These are phyloP conservation scores for Argyrosomus japonicus DNA, from an alignment of 2,113 vertebrate species.

Conservation along the genomic window DNA sequence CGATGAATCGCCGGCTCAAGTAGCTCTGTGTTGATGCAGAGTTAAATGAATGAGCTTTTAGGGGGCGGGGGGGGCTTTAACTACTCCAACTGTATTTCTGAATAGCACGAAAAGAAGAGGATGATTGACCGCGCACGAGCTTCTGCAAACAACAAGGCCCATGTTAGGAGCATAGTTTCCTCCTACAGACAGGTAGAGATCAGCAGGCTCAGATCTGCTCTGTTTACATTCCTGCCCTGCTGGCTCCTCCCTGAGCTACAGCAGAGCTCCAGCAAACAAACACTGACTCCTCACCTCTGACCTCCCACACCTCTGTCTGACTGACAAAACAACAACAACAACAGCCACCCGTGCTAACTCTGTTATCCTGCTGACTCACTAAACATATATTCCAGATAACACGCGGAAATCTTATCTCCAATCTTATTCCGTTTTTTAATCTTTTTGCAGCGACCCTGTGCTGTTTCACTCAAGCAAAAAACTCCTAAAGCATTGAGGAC, in stretches of 20 bases:
- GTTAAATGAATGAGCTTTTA: conserved; percentile 30
- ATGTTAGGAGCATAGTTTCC: conserved; percentile 12
- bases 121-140: neutral
- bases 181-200: conserved; percentile 38
- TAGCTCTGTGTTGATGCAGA: conserved; percentile 22
- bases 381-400: neutral
- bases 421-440: neutral
- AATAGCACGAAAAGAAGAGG: neutral
- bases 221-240: conserved; percentile 74
- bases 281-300: conserved; percentile 69
- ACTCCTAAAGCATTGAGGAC: neutral
- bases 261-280: conserved; percentile 56
- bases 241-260: conserved; percentile 71
- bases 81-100: conserved; percentile 12
- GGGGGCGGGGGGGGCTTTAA: conserved; percentile 2
- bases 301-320: conserved; percentile 52
- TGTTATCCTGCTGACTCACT: conserved; percentile 13
- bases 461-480: neutral
- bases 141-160: conserved; percentile 24
- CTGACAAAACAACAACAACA: conserved; percentile 65
- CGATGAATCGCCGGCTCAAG: conserved; percentile 34
- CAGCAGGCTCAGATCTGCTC: conserved; percentile 59
- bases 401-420: neutral
- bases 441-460: neutral
- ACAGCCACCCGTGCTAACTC: conserved; percentile 23